Percentiles rank a stretch among this genome's conserved stretches.
Conservation (phyloP, 2,113 vertebrate species). For the Myiozetetes cayanensis region DNA sequence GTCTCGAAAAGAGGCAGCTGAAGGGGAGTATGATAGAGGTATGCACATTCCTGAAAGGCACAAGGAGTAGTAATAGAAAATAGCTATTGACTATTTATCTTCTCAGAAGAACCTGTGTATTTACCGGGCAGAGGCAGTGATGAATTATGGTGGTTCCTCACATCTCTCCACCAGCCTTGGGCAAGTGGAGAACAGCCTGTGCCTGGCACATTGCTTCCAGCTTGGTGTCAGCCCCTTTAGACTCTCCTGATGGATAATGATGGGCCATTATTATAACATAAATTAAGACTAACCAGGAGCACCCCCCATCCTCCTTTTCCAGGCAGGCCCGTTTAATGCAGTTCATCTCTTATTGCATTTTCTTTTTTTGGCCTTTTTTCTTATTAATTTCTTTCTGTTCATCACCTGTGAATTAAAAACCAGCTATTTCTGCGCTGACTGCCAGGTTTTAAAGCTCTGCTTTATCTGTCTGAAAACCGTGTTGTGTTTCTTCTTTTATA, state of each 20-base stretch:
- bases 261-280: background rate
- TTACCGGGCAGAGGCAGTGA: background rate
- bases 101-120: background rate
- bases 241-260: background rate
- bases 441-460: background rate
- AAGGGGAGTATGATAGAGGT: background rate
- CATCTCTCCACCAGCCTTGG: background rate
- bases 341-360: background rate
- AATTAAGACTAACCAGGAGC: background rate
- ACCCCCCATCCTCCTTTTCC: background rate
- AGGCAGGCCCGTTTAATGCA: background rate
- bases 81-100: background rate
- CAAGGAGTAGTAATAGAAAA: background rate
- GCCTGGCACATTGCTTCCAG: background rate
- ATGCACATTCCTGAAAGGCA: background rate
- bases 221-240: background rate
- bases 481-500: conserved; percentile 18
- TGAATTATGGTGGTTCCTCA: background rate
- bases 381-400: background rate
- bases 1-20: background rate
- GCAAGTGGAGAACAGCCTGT: background rate
- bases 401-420: background rate
- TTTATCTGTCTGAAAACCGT: background rate
- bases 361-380: background rate
- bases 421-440: background rate